Conservation (phyloP, 2,797 vertebrate species). For the Leptodactylus fallax region DNA sequence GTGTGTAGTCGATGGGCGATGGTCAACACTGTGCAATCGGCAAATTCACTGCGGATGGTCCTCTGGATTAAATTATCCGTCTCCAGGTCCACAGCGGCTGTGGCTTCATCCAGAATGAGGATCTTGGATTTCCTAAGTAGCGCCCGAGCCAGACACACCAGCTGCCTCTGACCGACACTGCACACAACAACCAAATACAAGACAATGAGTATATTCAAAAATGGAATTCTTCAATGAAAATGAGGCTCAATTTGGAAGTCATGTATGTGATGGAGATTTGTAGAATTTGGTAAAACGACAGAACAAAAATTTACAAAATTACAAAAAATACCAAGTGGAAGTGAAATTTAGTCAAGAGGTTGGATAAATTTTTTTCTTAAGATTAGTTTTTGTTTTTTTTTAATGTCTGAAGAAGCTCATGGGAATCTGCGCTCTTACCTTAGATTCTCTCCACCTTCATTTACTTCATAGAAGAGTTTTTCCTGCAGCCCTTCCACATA, state of each 20-base stretch:
- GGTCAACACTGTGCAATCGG: conserved; percentile 90
- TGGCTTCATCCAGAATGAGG: conserved; percentile 94
- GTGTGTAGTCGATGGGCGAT: conserved; percentile 94
- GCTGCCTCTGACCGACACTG: conserved; percentile 93
- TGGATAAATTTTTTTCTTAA: not conserved
- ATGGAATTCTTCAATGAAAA: too few relatives aligned
- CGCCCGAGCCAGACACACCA: conserved; percentile 91
- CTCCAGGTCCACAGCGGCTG: conserved; percentile 94
- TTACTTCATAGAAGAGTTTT: conserved; percentile 81
- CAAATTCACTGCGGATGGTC: conserved; percentile 88
- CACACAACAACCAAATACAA: not conserved
- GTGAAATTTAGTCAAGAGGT: not conserved
- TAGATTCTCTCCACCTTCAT: conserved; percentile 93
- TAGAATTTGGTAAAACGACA: not conserved
- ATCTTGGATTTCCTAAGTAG: conserved; percentile 91
- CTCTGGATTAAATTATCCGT: conserved; percentile 92
- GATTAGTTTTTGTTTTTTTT: too few relatives aligned
- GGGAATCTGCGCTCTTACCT: conserved; percentile 74
- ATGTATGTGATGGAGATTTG: too few relatives aligned
- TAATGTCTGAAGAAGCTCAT: not conserved
- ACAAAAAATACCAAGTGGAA: not conserved
- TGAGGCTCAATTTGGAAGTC: too few relatives aligned
- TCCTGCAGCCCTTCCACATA: conserved; percentile 76
- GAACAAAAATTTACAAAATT: not conserved
- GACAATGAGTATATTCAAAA: not conserved